A percentile compares a stretch with the other conserved stretches of the same genome.
These are phyloP conservation scores for Altica lythri DNA, from an alignment of 2,888 invertebrate genomes.

Conservation along the genomic window DNA sequence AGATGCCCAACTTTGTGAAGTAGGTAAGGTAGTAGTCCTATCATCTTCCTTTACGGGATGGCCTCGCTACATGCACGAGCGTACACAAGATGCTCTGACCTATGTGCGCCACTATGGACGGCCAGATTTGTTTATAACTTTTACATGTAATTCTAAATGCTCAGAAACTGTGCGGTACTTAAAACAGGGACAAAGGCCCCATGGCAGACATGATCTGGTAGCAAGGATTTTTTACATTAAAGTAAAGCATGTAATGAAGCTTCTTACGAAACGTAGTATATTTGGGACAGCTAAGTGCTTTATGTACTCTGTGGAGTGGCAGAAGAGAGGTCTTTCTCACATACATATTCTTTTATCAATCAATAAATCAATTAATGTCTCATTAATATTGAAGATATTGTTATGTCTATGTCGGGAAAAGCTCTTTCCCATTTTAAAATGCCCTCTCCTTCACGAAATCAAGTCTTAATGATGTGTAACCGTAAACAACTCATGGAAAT, in stretches of 20 bases:
- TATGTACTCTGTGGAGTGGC: conserved; percentile 37
- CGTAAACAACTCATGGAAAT: too few relatives aligned
- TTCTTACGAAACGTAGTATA: background rate
- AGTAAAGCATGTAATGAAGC: conserved; percentile 12
- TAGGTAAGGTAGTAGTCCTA: conserved; percentile 42
- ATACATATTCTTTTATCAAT: conserved; percentile 44
- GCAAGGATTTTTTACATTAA: conserved; percentile 26
- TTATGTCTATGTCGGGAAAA: too few relatives aligned
- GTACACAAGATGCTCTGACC: conserved; percentile 49
- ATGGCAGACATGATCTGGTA: conserved; percentile 28
- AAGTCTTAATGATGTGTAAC: too few relatives aligned
- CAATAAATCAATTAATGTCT: too few relatives aligned
- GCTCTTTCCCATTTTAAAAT: too few relatives aligned
- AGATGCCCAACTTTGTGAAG: conserved; percentile 39
- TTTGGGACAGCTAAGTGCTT: conserved; percentile 21
- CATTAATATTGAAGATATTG: too few relatives aligned
- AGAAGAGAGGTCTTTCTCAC: conserved; percentile 40
- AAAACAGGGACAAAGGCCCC: conserved; percentile 22
- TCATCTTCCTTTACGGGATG: conserved; percentile 43
- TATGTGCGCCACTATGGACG: conserved; percentile 48
- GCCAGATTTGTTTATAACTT: too few relatives aligned
- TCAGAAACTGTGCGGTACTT: conserved; percentile 32
- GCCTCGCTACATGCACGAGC: conserved; percentile 47
- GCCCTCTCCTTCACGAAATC: too few relatives aligned
- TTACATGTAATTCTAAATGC: conserved; percentile 36